Evolutionary conservation across 2,797 vertebrate genomes (phyloP), one percentile per base, ranked within the genome.

Genomic region (Girardinus metallicus): DNA sequence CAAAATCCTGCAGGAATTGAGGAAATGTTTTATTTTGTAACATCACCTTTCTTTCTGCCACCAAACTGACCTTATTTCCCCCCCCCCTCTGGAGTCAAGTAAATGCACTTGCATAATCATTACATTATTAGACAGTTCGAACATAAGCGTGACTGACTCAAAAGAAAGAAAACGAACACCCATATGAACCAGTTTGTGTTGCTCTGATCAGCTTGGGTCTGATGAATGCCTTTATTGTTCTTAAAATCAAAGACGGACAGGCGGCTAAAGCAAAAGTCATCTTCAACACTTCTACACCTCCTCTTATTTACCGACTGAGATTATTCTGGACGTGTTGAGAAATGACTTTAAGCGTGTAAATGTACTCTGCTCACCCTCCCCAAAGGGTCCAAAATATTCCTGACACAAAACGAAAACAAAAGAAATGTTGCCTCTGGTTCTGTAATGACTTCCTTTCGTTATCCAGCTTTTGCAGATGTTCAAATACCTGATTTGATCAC

Each of bases 161-260:
- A 23, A 23, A 62, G 15, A 81, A 0, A 8, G 73, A 3, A 74
- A 80, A 2, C 66, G 70, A 60, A 60, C n/a, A 18, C 26, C 46
- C 75, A 74, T 74, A 5, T 41, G 47, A 80, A 79, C 68, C 47
- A 60, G 13, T 51, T 49, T 53, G 11, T 81, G 82, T 47, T 71
- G 68, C 83, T 70, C 74, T 53, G 83, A 73, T 80, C 60, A 73
- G 73, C 83, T 76, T 83, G 74, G 64, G 90, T 86, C 86, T 75
- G 62, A 78, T 84, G 86, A 81, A 85, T 87, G 75, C 53, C 71
- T 75, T 60, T 31, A 53, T 26, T 23, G 23, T 53, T 53, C 21
- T 60, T 60, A 60, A 60, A 15, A 86, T 71, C 80, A 87, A 47
- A 84, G 80, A 91, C 80, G 85, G 75, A 89, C 86, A 90, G 72